These are phyloP conservation scores for Euleptes europaea DNA, from an alignment of 2,113 vertebrate genomes.

Conservation along the genomic window DNA sequence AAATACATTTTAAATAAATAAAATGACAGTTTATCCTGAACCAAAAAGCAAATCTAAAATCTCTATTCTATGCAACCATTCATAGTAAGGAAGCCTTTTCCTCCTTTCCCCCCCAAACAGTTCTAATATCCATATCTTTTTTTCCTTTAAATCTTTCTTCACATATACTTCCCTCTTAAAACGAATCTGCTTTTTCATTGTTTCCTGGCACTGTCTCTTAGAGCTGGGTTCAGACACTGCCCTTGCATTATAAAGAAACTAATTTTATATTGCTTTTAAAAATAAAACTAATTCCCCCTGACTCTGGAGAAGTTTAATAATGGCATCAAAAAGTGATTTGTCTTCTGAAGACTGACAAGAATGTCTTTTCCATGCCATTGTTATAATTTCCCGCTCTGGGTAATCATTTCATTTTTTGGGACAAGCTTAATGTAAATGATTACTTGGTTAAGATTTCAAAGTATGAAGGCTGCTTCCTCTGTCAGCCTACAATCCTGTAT, in stretches of 20 bases:
- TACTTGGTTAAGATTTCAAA: neutral
- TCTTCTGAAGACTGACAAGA: constrained; percentile 31
- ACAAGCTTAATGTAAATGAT: neutral
- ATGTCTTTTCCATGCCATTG: neutral
- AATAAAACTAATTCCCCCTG: neutral
- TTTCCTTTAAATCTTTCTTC: neutral
- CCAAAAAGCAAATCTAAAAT: too few relatives aligned
- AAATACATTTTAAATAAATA: too few relatives aligned
- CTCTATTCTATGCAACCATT: too few relatives aligned
- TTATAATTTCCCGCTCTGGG: neutral
- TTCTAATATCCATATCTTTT: neutral
- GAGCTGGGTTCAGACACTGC: constrained; percentile 13
- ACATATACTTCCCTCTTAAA: constrained; percentile 29
- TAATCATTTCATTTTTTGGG: neutral
- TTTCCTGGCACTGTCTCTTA: constrained; percentile 4
- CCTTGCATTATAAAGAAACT: constrained; percentile 11
- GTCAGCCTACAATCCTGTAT: rapidly evolving
- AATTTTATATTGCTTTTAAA: constrained; percentile 1
- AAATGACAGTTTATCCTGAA: too few relatives aligned
- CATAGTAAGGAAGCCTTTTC: neutral
- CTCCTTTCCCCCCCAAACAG: neutral
- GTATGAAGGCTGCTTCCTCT: neutral
- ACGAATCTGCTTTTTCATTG: constrained; percentile 6
- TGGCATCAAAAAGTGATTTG: neutral
- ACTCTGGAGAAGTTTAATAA: constrained; percentile 14